Base-by-base conservation (phyloP, 2,113 vertebrate genomes). In the Aplodontia rufa region DNA sequence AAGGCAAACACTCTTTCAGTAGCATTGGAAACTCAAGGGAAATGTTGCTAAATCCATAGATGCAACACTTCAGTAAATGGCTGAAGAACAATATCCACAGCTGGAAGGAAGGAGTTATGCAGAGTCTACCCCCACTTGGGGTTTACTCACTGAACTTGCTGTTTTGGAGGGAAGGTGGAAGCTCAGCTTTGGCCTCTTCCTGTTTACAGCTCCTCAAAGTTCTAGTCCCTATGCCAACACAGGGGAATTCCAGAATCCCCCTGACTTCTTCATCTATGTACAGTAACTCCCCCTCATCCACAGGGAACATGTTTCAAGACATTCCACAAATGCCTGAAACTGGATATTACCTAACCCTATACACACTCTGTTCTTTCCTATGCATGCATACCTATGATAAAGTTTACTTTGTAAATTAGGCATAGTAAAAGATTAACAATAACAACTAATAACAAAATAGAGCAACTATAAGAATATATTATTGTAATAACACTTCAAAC, bases 1-100 rank as follows among this genome's bases (percentile, higher is more conserved):
- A 81, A 95, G 19, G 74, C 93, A 88, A 90, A 68, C 68, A 76
- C 49, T 78, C 91, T 96, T 90, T 95, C 75, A 96, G 93, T 96
- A 91, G 74, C 89, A 53, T 32, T 66, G 91, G 87, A 94, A 90
- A 92, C 45, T 85, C 82, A 90, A 86, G 92, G 87, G 80, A 66
- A 75, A 64, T 0, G 11, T 69, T 51, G 78, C 88, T 94, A n/a
- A 91, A 83, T 53, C 72, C 82, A 82, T 35, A 72, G 49, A 82
- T 22, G 53, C n/a, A 69, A 37, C n/a, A 19, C 53, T 88, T 45
- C 16, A 86, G 82, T 60, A 42, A 80, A 53, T 6, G 84, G 80
- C 72, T 94, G 32, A 24, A 90, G 71, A 88, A 95, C 94, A 92
- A 35, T 91, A 75, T 9, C 91, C 78, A 91, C 94, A 94, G 97